phyloP scores from a whole-genome alignment of 2,888 invertebrate species.

The Polydrusus pterygomalis region DNA sequence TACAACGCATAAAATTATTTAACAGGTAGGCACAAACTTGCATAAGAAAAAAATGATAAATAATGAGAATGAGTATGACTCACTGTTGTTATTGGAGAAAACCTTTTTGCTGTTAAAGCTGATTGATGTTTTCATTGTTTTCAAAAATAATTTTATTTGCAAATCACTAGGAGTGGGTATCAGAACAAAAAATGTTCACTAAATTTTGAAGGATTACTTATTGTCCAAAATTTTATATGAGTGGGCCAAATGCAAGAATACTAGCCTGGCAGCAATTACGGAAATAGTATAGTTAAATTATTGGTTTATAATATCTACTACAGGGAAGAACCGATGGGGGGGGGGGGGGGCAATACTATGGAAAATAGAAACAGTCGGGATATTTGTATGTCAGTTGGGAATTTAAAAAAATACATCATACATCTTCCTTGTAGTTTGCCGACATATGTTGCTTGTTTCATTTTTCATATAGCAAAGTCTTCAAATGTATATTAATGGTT shows the following conservation, averaged over 20 bases:
- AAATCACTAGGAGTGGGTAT: conserved; percentile 7
- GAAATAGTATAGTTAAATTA: no score
- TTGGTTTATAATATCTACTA: no score
- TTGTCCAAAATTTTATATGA: neutral
- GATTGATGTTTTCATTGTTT: conserved; percentile 26
- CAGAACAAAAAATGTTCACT: neutral
- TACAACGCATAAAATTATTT: conserved; percentile 25
- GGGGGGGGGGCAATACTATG: no score
- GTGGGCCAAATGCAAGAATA: neutral
- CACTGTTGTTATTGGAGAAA: conserved; percentile 12
- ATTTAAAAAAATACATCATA: no score
- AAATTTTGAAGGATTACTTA: neutral
- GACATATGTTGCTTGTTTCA: no score
- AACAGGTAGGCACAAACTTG: conserved; percentile 33
- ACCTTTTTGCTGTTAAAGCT: neutral
- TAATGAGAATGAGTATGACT: conserved; percentile 21
- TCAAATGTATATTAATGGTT: no score
- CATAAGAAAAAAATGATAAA: conserved; percentile 26
- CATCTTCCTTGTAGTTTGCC: no score
- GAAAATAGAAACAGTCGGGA: no score
- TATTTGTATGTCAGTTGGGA: no score
- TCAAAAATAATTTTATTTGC: conserved; percentile 7
- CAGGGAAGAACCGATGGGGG: no score
- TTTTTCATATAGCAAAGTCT: no score
- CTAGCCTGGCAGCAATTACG: no score